Evolutionary conservation across 2,113 vertebrate species (phyloP).

Genomic region (Pedionomus torquatus): DNA sequence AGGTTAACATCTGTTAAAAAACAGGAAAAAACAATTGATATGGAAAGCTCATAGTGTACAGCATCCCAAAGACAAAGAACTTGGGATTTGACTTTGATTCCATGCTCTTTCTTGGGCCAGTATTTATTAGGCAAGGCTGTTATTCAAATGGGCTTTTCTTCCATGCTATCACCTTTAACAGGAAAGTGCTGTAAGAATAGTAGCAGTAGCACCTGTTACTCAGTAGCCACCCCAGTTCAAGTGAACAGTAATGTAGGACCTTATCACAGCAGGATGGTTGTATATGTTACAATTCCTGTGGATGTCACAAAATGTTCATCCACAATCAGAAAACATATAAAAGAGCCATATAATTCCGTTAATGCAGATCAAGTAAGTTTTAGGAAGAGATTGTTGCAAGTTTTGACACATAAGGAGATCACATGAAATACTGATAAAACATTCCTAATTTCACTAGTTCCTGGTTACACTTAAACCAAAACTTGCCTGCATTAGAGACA

Average conservation of each 20-base stretch:
- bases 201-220: not conserved
- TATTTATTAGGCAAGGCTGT: not conserved
- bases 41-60: not conserved
- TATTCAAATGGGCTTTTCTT: not conserved
- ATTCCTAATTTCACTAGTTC: not conserved
- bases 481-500: not conserved
- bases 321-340: not conserved
- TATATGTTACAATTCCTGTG: not conserved
- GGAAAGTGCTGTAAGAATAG: not conserved
- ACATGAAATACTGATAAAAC: not conserved
- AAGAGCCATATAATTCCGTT: not conserved
- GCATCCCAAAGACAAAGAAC: not conserved
- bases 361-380: not conserved
- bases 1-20: constrained; percentile 1
- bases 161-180: not conserved
- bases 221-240: not conserved
- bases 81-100: not conserved
- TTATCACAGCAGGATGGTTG: not conserved
- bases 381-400: not conserved
- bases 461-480: not conserved
- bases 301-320: not conserved
- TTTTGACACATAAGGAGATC: not conserved
- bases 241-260: not conserved
- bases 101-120: not conserved
- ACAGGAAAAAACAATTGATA: not conserved